These are phyloP conservation scores for Neria commutata DNA, from an alignment of 2,888 invertebrate genomes.

Conservation along the genomic window DNA sequence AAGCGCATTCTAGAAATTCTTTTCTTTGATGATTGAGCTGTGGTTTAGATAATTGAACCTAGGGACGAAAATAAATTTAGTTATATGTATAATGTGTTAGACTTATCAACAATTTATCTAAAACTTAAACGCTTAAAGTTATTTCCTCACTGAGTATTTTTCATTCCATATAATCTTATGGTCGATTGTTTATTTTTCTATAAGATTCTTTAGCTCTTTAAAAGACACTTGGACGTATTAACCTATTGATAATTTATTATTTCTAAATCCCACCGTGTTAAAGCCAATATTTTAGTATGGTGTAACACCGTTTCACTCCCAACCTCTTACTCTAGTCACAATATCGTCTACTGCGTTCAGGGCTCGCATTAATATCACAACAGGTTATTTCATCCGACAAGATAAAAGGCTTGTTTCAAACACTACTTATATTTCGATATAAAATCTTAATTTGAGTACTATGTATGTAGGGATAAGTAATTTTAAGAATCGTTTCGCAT, in stretches of 20 bases:
- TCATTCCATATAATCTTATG: background rate
- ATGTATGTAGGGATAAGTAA: too few relatives aligned
- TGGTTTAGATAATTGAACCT: background rate
- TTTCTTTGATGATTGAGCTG: constrained; percentile 58
- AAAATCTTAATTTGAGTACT: too few relatives aligned
- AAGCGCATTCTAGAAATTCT: constrained; percentile 60
- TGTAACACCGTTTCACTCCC: background rate
- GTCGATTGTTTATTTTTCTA: background rate
- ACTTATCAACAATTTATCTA: too few relatives aligned
- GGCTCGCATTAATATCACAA: too few relatives aligned
- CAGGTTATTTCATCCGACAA: too few relatives aligned
- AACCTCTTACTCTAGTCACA: background rate
- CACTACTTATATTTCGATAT: too few relatives aligned
- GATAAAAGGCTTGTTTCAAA: too few relatives aligned
- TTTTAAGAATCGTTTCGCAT: too few relatives aligned
- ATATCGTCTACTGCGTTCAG: background rate
- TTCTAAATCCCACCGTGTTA: constrained; percentile 13
- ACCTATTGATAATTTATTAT: background rate
- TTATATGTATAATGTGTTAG: background rate
- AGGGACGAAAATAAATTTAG: background rate
- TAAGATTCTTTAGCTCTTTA: background rate
- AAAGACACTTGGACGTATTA: background rate
- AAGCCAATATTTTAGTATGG: background rate
- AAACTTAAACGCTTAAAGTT: background rate
- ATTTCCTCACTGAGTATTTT: background rate